Conservation (phyloP, 2,888 invertebrate genomes). For the Hedya salicella region DNA sequence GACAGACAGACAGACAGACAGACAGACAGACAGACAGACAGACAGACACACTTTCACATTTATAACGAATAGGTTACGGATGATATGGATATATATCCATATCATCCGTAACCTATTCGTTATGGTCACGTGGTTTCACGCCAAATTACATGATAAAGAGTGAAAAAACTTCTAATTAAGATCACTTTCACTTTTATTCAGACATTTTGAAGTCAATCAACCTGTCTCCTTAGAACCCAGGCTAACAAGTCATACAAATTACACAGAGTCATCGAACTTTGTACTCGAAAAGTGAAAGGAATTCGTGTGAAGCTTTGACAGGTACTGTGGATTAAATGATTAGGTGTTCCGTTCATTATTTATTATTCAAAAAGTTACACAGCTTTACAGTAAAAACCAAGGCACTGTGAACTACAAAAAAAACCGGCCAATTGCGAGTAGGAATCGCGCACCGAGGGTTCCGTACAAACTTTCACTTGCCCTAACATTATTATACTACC, state of each 20-base stretch:
- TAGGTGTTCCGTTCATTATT: conserved; percentile 14
- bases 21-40: too few species aligned
- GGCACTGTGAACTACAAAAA: too few species aligned
- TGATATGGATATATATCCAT: too few species aligned
- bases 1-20: too few species aligned
- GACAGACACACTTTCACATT: too few species aligned
- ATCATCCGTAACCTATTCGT: background rate
- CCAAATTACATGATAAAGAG: background rate
- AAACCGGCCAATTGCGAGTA: too few species aligned
- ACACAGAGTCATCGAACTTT: conserved; percentile 52
- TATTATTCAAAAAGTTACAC: too few species aligned
- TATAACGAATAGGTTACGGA: background rate
- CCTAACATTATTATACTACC: too few species aligned
- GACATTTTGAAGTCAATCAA: conserved; percentile 33
- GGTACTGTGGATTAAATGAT: conserved; percentile 10
- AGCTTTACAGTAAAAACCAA: too few species aligned
- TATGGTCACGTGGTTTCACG: background rate
- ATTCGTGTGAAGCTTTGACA: conserved; percentile 35
- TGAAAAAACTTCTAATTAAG: conserved; percentile 20
- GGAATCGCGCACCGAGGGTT: too few species aligned
- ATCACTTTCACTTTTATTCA: conserved; percentile 37
- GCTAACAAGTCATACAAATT: conserved; percentile 46
- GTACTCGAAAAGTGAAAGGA: conserved; percentile 61
- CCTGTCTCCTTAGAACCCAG: conserved; percentile 29
- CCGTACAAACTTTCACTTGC: too few species aligned